phyloP scores from a whole-genome alignment of 2,888 invertebrate genomes.

The Pardosa pseudoannulata region DNA sequence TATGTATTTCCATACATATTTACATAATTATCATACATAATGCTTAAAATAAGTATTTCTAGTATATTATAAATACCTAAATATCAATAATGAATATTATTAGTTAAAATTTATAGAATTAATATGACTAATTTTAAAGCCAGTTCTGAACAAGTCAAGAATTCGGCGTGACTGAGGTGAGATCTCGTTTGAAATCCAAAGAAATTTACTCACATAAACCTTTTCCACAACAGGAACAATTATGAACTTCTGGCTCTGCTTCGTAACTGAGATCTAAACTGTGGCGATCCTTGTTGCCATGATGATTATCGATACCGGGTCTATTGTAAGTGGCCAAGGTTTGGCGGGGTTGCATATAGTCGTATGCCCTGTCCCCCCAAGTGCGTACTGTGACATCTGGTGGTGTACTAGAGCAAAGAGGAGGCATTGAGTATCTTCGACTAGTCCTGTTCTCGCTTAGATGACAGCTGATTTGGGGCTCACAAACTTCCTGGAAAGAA shows the following conservation, averaged over 20 bases:
- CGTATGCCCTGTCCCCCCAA: constrained; percentile 59
- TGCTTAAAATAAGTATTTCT: too few relatives aligned
- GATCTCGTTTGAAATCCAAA: neutral
- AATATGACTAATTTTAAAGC: too few relatives aligned
- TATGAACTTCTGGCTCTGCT: constrained; percentile 54
- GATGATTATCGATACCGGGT: neutral
- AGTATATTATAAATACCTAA: too few relatives aligned
- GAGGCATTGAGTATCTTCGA: constrained; percentile 55
- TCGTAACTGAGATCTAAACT: constrained; percentile 40
- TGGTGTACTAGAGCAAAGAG: constrained; percentile 24
- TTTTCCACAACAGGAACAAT: constrained; percentile 53
- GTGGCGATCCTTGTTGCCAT: constrained; percentile 19
- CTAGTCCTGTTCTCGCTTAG: constrained; percentile 79
- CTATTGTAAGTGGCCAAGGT: constrained; percentile 43
- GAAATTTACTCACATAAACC: constrained; percentile 50
- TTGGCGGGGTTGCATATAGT: constrained; percentile 46
- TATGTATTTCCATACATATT: too few relatives aligned
- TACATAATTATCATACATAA: too few relatives aligned
- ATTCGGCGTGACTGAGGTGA: too few relatives aligned
- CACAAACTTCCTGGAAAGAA: constrained; percentile 29
- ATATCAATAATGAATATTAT: too few relatives aligned
- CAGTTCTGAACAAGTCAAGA: too few relatives aligned
- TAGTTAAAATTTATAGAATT: too few relatives aligned
- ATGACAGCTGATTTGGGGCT: constrained; percentile 66
- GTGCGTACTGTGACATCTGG: constrained; percentile 63